Conservation (phyloP, 2,797 vertebrate genomes). For the Simalia tracyae region DNA sequence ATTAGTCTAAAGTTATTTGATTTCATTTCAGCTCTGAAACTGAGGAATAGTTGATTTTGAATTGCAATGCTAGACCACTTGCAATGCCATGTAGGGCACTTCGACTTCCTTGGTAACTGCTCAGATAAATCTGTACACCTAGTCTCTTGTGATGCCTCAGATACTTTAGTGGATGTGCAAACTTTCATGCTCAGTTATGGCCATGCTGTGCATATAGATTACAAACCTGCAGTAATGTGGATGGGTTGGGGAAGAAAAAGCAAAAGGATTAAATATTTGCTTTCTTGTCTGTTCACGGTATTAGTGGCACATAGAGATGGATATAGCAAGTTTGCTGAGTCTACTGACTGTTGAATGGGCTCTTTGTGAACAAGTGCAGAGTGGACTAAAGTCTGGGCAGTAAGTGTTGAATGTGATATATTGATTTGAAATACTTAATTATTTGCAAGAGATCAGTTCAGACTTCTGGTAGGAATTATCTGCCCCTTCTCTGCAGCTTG, state of each 20-base stretch:
- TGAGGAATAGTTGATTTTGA: background rate
- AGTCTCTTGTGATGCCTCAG: background rate
- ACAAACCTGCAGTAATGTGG: background rate
- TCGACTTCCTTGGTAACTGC: background rate
- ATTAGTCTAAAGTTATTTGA: background rate
- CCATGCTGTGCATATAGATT: background rate
- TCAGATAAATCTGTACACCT: background rate
- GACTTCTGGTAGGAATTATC: background rate
- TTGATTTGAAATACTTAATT: background rate
- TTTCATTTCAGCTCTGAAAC: background rate
- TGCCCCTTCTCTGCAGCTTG: background rate
- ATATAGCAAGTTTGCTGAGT: background rate
- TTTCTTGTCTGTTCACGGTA: background rate
- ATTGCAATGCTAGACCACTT: background rate
- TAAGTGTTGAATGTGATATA: background rate
- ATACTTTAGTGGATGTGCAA: background rate
- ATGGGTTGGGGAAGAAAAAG: slow-evolving; percentile 2
- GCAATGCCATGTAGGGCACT: too few relatives aligned
- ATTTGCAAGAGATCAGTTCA: background rate
- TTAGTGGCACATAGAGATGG: background rate
- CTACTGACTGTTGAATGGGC: background rate
- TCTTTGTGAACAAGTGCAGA: background rate
- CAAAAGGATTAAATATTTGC: slow-evolving; percentile 18
- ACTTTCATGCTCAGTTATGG: background rate
- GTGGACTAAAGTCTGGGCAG: background rate